Percentiles rank a stretch among this genome's conserved stretches.
Conservation (phyloP, 2,113 vertebrate species). For the Riparia riparia region DNA sequence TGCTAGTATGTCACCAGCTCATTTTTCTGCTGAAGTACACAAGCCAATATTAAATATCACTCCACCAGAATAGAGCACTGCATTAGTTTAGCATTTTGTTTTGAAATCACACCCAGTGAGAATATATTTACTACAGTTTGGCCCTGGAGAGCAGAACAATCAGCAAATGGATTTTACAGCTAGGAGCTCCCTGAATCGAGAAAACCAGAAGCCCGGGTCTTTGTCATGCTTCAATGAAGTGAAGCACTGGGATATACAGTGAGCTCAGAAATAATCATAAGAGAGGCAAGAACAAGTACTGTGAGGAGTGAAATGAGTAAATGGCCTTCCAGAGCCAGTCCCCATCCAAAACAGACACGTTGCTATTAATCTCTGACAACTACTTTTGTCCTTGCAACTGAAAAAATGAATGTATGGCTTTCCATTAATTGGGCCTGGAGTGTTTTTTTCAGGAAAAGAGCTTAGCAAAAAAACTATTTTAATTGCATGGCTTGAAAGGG, state of each 20-base stretch:
- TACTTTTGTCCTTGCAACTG: not conserved
- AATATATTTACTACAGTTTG: not conserved
- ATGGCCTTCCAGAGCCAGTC: not conserved
- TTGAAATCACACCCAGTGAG: not conserved
- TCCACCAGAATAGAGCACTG: not conserved
- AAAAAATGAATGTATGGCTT: not conserved
- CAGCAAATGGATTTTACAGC: slow-evolving; percentile 13
- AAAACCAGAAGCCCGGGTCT: not conserved
- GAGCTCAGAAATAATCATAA: not conserved
- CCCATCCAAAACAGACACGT: not conserved
- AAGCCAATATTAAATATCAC: not conserved
- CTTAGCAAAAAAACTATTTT: not conserved
- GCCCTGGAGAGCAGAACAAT: not conserved
- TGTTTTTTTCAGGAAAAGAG: not conserved
- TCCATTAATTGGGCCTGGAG: not conserved
- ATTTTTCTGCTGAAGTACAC: not conserved
- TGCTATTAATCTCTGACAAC: not conserved
- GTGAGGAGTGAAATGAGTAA: not conserved
- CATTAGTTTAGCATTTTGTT: not conserved
- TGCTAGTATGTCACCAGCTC: not conserved
- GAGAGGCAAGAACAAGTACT: not conserved
- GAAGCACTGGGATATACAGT: not conserved
- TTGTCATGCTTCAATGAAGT: not conserved
- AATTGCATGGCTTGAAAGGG: not conserved
- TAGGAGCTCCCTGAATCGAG: not conserved